Conservation (phyloP, 2,888 invertebrate species). For the Diloba caeruleocephala region DNA sequence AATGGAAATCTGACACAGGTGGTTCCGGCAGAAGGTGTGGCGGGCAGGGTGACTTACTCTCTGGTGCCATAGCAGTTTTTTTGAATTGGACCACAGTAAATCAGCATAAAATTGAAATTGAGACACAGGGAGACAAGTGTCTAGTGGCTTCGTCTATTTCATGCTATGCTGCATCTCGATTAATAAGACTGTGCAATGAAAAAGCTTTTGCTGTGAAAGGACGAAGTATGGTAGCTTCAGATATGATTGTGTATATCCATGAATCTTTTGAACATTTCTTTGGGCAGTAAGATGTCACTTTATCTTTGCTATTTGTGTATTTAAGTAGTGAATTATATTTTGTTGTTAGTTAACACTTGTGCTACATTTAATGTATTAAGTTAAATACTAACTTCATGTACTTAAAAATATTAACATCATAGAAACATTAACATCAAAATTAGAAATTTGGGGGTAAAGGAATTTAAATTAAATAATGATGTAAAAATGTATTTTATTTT, state of each 20-base stretch:
- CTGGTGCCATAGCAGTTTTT: conserved; percentile 96
- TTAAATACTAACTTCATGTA: no score
- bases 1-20: conserved; percentile 89
- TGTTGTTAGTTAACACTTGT: no score
- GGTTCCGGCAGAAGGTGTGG: conserved; percentile 98
- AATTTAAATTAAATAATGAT: not conserved
- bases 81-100: conserved; percentile 92
- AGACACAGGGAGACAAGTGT: conserved; percentile 65
- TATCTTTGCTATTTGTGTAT: no score
- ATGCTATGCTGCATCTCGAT: conserved; percentile 94
- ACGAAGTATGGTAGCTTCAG: conserved; percentile 95
- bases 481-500: not conserved
- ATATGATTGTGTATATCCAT: conserved; percentile 96
- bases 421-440: no score
- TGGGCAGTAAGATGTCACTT: conserved; percentile 59
- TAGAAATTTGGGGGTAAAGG: not conserved
- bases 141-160: conserved; percentile 91
- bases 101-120: conserved; percentile 61
- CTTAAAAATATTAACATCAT: no score
- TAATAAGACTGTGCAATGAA: conserved; percentile 94
- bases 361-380: no score
- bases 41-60: conserved; percentile 98
- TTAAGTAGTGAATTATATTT: no score
- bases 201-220: conserved; percentile 94
- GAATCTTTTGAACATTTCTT: conserved; percentile 90